phyloP scores from a whole-genome alignment of 2,888 invertebrate genomes.

The Apodemia duryi region DNA sequence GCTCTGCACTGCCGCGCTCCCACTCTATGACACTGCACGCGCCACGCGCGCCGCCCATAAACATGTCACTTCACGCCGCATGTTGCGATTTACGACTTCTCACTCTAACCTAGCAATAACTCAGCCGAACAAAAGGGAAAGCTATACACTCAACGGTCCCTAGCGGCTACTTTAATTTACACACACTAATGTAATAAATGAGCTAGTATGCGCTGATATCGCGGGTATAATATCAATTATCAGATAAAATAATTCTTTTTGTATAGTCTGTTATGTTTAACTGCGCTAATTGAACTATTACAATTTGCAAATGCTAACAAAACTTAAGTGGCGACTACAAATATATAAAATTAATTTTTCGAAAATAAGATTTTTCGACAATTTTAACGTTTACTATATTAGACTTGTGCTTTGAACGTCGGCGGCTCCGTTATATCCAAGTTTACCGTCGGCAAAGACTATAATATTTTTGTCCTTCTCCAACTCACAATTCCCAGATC shows the following conservation, averaged over 20 bases:
- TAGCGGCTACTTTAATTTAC: conserved; percentile 78
- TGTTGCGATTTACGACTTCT: conserved; percentile 75
- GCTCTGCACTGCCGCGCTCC: conserved; percentile 68
- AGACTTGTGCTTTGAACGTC: conserved; percentile 61
- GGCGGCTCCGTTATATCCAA: conserved; percentile 59
- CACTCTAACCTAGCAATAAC: conserved; percentile 75
- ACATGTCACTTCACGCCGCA: conserved; percentile 73
- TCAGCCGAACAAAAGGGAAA: conserved; percentile 78
- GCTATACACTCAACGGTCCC: conserved; percentile 78
- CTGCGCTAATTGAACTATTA: too few species aligned
- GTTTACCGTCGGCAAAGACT: conserved; percentile 68
- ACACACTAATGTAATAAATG: conserved; percentile 68
- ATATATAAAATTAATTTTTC: background rate
- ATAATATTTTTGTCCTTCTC: conserved; percentile 75
- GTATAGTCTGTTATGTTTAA: too few species aligned
- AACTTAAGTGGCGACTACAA: background rate
- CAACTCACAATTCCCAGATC: conserved; percentile 80
- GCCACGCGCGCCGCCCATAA: conserved; percentile 75
- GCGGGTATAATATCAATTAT: conserved; percentile 42
- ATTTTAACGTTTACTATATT: conserved; percentile 49
- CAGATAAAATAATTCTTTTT: conserved; percentile 38
- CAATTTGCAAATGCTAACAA: too few species aligned
- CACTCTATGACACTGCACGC: conserved; percentile 47
- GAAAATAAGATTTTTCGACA: conserved; percentile 34
- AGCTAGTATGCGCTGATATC: conserved; percentile 68